Base-by-base conservation (phyloP, 2,888 invertebrate genomes). In the Epinotia ramella region DNA sequence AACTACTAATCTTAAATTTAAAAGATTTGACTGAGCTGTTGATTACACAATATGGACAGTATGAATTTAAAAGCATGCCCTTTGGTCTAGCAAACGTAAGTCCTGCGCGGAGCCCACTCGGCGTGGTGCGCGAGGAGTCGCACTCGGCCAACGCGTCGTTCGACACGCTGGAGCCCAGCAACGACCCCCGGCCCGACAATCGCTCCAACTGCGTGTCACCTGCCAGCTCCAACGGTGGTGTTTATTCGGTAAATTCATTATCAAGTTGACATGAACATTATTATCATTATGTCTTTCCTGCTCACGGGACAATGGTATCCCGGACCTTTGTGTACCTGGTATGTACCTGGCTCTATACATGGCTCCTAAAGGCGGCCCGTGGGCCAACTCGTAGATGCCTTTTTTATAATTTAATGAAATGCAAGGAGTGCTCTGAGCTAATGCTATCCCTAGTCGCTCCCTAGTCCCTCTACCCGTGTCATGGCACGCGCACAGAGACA, bases 151-250 rank as follows among this genome's bases (percentile, higher is more conserved):
- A 91, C 0, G 93, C 95, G 0, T 94, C 94, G 7, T 90, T 95
- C 77, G 95, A 95, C 71, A 93, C 91, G 0, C 80, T 95, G 59
- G 92, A 95, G 78, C 95, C 95, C 0, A 92, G 95, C 46, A 88
- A 86, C 9, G 93, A 94, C 60, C 91, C 92, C 63, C 86, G 91
- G 7, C 87, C 89, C 0, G 94, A 92, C 57, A 87, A 85, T 6
- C 87, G 96, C 60, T 96, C 96, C 0, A 95, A 96, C 53, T 97
- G 98, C 83, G 97, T 97, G 6, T 98, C 98, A 0, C 98, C 98
- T 0, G 98, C 97, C 13, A 98, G 98, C 83, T 98, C 98, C n/a
- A 97, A 98, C 87, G 98, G 98, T 0, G 98, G 98, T 1, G 96
- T 98, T 53, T 98, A 98, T 86, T 96, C 97, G 83, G 98, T 98